Evolutionary conservation across 2,888 invertebrate genomes (phyloP), one percentile per base, ranked within the genome.

Genomic region (Pristionchus japonicus): DNA sequence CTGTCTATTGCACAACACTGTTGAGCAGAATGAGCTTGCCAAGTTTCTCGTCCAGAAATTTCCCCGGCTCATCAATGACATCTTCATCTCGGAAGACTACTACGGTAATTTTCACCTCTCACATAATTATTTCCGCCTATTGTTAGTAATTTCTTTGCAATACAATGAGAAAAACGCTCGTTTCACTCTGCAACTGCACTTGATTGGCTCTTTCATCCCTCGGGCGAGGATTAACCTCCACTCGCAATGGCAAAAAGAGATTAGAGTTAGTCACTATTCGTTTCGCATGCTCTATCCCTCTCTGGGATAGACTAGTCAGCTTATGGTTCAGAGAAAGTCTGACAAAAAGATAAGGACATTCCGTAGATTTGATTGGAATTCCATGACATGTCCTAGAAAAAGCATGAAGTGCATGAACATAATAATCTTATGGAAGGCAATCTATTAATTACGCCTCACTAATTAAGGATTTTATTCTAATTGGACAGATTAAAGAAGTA

Each of bases 11-110:
- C 97, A 97, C 93, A 97, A 98, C 0, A 97, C 98, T 0, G 97
- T 97, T 0, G 95, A 98, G 80, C 97, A 98, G 94, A 97, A 97
- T 1, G 98, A 98, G 94, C 96, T 99, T 87, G 98, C 98, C 0
- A 98, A 98, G 95, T 96, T 98, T 88, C 95, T 99, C 43, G 95
- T 99, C 13, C 96, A 97, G 85, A 97, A 97, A 94, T 99, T 97
- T 95, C 99, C 99, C 0, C 97, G 97, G 94, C 96, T 99, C 34
- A 97, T 99, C 93, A 97, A 98, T 94, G 99, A 99, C 94, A 97
- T 98, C 92, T 99, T 99, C 95, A 96, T 98, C 95, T 97, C 97
- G 85, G 99, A 99, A 94, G 99, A 99, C 95, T 99, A 99, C 95
- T 99, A 98, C 94, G 99, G 97, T 97, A 95, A 11, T 37, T 13